These are phyloP conservation scores for Mesorhabditis belari DNA, from an alignment of 2,888 invertebrate genomes.

Conservation along the genomic window DNA sequence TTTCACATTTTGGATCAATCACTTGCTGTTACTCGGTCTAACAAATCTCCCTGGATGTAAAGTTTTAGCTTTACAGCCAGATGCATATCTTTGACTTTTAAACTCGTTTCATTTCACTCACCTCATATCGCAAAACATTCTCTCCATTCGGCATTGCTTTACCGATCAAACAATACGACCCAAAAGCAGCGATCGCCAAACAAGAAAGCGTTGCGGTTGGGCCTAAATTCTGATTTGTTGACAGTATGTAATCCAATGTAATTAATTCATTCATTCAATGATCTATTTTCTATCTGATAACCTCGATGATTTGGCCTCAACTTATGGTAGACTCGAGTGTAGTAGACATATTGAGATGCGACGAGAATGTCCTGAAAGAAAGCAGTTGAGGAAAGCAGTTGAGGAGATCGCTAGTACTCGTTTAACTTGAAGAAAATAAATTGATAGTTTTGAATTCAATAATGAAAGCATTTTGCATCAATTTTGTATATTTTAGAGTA, in stretches of 20 bases:
- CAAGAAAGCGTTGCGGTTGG: not conserved
- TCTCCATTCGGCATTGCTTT: not conserved
- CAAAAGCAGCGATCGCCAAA: not conserved
- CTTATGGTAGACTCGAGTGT: slow-evolving; percentile 19
- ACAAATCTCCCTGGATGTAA: too few species aligned
- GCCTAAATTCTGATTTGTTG: not conserved
- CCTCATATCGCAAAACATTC: not conserved
- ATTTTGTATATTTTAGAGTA: too few species aligned
- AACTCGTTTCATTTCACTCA: too few species aligned
- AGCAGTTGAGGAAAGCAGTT: too few species aligned
- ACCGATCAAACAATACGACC: not conserved
- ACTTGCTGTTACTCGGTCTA: too few species aligned
- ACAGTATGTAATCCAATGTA: not conserved
- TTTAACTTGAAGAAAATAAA: too few species aligned
- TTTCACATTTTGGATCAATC: too few species aligned
- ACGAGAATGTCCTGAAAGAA: slow-evolving; percentile 23
- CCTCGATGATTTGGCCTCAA: slow-evolving; percentile 11
- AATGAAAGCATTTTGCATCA: not conserved
- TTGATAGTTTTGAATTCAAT: not conserved
- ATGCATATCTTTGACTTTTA: too few species aligned
- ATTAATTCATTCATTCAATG: not conserved
- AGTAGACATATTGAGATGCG: slow-evolving; percentile 25
- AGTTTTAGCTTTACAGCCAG: too few species aligned
- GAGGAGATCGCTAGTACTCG: too few species aligned
- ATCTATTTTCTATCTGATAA: slow-evolving; percentile 6